These are phyloP conservation scores for Dryadula phaetusa DNA, from an alignment of 2,888 invertebrate genomes.

Conservation along the genomic window DNA sequence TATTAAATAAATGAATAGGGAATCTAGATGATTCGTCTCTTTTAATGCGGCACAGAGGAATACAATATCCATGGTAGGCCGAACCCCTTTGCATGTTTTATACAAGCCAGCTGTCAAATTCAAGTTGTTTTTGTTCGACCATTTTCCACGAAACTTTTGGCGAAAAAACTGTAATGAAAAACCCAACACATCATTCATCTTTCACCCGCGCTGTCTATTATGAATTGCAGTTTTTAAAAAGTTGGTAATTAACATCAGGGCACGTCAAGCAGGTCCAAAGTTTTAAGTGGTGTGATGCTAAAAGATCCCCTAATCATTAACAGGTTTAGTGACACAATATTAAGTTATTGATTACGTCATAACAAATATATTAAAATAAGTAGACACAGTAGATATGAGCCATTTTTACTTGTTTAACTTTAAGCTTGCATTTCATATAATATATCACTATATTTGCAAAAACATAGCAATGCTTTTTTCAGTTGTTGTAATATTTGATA, in stretches of 20 bases:
- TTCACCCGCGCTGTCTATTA: slow-evolving; percentile 79
- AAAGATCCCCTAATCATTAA: slow-evolving; percentile 75
- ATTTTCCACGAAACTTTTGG: slow-evolving; percentile 57
- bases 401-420: too few relatives aligned
- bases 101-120: slow-evolving; percentile 57
- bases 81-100: slow-evolving; percentile 52
- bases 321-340: slow-evolving; percentile 1
- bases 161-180: slow-evolving; percentile 58
- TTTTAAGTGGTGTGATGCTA: slow-evolving; percentile 76
- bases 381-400: too few relatives aligned
- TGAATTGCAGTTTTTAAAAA: slow-evolving; percentile 82
- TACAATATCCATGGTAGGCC: slow-evolving; percentile 46
- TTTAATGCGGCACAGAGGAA: slow-evolving; percentile 37
- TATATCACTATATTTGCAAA: too few relatives aligned
- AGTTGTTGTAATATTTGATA: too few relatives aligned
- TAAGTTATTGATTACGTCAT: neutral
- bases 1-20: slow-evolving; percentile 42
- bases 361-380: neutral
- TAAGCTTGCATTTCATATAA: too few relatives aligned
- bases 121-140: slow-evolving; percentile 59
- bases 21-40: slow-evolving; percentile 43
- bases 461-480: too few relatives aligned
- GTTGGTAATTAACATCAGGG: slow-evolving; percentile 80
- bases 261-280: slow-evolving; percentile 69
- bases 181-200: slow-evolving; percentile 81